A percentile compares a stretch with the other conserved stretches of the same genome.
These are phyloP conservation scores for Drosophila longiperda DNA, from an alignment of 2,888 invertebrate genomes.

Conservation along the genomic window DNA sequence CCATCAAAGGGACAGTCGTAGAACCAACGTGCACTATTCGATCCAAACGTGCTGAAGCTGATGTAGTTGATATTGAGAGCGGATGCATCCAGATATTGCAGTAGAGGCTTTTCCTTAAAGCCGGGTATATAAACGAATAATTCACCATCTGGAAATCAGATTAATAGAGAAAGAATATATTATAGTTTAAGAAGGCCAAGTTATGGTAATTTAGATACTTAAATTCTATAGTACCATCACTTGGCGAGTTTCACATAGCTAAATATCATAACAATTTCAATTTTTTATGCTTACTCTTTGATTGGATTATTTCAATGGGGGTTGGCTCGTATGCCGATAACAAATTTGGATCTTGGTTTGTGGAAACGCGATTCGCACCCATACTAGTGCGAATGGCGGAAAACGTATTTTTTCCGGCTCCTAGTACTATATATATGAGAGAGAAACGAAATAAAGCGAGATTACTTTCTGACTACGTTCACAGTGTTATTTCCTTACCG, in stretches of 20 bases:
- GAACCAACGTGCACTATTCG: conserved; percentile 88
- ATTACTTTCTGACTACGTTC: neutral
- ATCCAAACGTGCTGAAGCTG: conserved; percentile 89
- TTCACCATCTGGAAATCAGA: conserved; percentile 86
- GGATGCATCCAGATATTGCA: conserved; percentile 87
- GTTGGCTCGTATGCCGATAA: conserved; percentile 88
- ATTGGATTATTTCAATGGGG: conserved; percentile 88
- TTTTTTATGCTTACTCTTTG: conserved; percentile 83
- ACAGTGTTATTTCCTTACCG: conserved; percentile 76
- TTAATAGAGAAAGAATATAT: neutral
- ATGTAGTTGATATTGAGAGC: conserved; percentile 88
- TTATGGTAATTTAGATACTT: neutral
- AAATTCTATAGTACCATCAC: neutral
- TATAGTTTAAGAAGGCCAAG: neutral
- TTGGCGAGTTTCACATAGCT: neutral
- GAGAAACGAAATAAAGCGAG: neutral
- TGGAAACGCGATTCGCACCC: conserved; percentile 87
- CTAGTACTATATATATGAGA: conserved; percentile 85
- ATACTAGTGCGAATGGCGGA: conserved; percentile 88
- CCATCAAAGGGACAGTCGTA: conserved; percentile 87
- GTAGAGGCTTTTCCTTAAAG: conserved; percentile 86
- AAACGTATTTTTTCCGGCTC: conserved; percentile 90
- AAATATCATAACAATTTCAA: neutral
- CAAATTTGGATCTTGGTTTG: conserved; percentile 86
- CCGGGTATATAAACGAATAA: conserved; percentile 88